These are phyloP conservation scores for Hemaris fuciformis DNA, from an alignment of 2,888 invertebrate species.

Conservation along the genomic window DNA sequence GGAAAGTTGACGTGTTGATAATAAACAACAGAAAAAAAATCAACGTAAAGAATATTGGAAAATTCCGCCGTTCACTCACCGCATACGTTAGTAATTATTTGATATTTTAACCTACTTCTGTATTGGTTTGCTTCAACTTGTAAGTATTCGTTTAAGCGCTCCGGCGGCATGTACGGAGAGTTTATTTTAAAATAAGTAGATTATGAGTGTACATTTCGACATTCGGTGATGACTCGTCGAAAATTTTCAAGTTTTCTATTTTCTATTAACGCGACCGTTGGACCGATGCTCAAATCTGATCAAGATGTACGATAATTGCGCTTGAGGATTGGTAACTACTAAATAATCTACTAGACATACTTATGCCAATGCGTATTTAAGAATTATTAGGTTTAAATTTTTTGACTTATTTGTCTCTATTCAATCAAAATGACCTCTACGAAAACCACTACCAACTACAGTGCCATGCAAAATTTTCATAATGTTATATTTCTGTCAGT, in stretches of 20 bases:
- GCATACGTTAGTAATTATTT: not conserved
- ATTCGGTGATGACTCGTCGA: conserved; percentile 4
- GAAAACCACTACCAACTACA: too few relatives aligned
- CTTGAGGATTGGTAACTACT: not conserved
- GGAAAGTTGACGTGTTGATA: too few relatives aligned
- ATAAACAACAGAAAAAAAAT: too few relatives aligned
- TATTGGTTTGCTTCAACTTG: not conserved
- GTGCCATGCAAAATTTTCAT: too few relatives aligned
- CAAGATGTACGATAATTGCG: not conserved
- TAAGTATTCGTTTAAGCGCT: not conserved
- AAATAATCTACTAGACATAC: not conserved
- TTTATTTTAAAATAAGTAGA: conserved; percentile 2
- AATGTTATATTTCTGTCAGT: too few relatives aligned
- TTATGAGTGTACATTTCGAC: conserved; percentile 1
- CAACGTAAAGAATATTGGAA: not conserved
- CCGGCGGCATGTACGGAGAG: not conserved
- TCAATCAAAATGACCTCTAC: too few relatives aligned
- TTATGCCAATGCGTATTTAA: not conserved
- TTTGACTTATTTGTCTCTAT: too few relatives aligned
- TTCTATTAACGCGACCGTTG: not conserved
- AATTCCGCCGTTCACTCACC: not conserved
- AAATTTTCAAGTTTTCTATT: not conserved
- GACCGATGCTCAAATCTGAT: not conserved
- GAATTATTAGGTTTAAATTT: not conserved
- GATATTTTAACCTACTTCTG: conserved; percentile 1